Evolutionary conservation across 2,888 invertebrate genomes (phyloP), one percentile per base, ranked within the genome.

Genomic region (Flexamia atlantica): DNA sequence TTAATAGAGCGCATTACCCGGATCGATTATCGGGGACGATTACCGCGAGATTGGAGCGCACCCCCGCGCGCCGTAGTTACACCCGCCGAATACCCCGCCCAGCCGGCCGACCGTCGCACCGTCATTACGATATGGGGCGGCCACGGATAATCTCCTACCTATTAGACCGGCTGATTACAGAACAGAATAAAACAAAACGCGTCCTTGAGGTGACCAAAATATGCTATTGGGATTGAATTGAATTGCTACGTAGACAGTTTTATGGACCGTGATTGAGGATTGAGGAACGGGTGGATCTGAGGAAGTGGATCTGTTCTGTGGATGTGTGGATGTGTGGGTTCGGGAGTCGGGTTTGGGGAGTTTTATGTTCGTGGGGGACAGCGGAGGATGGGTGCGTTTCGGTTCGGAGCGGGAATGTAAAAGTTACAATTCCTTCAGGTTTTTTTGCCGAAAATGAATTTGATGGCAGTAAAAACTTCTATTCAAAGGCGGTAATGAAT

Each of bases 221-320:
- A 74, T 74, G 74, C 82, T 83, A 83, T 83, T 83, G 74, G 40
- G 82, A 83, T 83, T 74, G 82, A 83, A 83, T 83, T 74, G 82
- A 83, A 83, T 83, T 83, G 74, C 82, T 74, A 83, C 53, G 82
- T 83, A 83, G 82, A 83, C 82, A 83, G 74, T 83, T 81, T 83
- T 83, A 83, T 74, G 82, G 82, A 25, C 57, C 53, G 60, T 53
- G 82, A 83, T 83, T 83, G 82, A 83, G 82, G 82, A 82, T 72
- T 70, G 82, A 72, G 20, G 7, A 40, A 60, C 2, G 79, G 64
- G 46, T n/a, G n/a, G n/a, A n/a, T n/a, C n/a, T n/a, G n/a, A n/a
- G n/a, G n/a, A n/a, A n/a, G n/a, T n/a, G n/a, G n/a, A n/a, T n/a
- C n/a, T n/a, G n/a, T n/a, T n/a, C n/a, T n/a, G n/a, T n/a, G n/a